phyloP scores from a whole-genome alignment of 2,113 vertebrate genomes.

The Lepus americanus region DNA sequence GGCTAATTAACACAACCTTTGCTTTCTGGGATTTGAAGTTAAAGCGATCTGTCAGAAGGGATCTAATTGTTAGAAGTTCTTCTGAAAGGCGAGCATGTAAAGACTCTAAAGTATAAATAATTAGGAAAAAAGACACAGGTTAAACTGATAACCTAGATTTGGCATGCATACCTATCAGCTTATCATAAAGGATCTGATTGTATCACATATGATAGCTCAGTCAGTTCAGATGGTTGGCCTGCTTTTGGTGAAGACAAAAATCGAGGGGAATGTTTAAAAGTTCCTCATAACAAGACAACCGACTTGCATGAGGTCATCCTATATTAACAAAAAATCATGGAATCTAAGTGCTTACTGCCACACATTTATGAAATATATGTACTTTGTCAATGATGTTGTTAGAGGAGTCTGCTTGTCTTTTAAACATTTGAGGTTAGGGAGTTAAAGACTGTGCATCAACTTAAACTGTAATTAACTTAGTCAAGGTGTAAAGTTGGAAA shows the following conservation, averaged over 20 bases:
- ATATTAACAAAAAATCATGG: neutral
- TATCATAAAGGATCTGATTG: neutral
- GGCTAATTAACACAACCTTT: neutral
- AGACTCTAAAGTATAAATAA: neutral
- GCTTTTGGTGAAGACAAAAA: neutral
- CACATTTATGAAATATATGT: neutral
- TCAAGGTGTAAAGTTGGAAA: neutral
- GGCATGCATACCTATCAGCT: rapidly evolving
- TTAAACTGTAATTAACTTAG: neutral
- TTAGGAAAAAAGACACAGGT: neutral
- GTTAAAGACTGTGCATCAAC: neutral
- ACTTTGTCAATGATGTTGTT: neutral
- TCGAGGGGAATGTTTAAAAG: neutral
- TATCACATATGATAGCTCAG: neutral
- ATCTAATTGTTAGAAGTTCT: neutral
- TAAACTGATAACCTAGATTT: neutral
- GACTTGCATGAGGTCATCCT: neutral
- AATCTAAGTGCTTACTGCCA: neutral
- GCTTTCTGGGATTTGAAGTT: neutral
- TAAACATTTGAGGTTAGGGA: neutral
- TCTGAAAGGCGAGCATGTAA: neutral
- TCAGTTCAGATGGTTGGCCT: neutral
- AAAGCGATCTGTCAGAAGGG: neutral
- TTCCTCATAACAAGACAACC: neutral
- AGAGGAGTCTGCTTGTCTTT: neutral